Conservation (phyloP, 2,113 vertebrate genomes). For the Apodemus speciosus region DNA sequence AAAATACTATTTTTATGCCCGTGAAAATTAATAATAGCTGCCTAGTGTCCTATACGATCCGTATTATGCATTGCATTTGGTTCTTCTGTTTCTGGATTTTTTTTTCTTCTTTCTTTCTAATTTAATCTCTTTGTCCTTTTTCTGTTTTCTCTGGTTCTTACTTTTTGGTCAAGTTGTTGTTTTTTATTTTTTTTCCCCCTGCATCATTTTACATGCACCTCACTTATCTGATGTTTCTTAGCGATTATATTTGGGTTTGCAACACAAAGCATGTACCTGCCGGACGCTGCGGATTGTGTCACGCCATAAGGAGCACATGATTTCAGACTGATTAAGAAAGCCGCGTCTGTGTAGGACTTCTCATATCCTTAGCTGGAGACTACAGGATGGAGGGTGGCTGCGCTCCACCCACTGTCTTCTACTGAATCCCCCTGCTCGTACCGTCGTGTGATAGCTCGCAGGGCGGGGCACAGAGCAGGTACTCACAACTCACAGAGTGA, state of each 20-base stretch:
- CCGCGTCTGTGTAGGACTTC: background rate
- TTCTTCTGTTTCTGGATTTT: background rate
- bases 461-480: background rate
- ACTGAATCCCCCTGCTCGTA: background rate
- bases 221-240: background rate
- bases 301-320: background rate
- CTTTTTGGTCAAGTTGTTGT: background rate
- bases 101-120: background rate
- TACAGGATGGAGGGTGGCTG: background rate
- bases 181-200: background rate
- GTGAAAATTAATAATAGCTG: background rate
- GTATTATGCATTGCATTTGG: background rate
- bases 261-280: background rate
- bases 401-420: background rate
- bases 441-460: background rate
- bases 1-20: background rate
- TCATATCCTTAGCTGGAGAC: background rate
- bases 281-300: background rate
- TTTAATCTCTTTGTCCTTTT: background rate
- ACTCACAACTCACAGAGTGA: background rate
- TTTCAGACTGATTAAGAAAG: background rate
- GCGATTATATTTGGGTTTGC: background rate
- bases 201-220: background rate
- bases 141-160: background rate
- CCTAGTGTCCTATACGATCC: background rate